Evolutionary conservation across 2,797 vertebrate species (phyloP).

Genomic region (Sandelia bainsii): DNA sequence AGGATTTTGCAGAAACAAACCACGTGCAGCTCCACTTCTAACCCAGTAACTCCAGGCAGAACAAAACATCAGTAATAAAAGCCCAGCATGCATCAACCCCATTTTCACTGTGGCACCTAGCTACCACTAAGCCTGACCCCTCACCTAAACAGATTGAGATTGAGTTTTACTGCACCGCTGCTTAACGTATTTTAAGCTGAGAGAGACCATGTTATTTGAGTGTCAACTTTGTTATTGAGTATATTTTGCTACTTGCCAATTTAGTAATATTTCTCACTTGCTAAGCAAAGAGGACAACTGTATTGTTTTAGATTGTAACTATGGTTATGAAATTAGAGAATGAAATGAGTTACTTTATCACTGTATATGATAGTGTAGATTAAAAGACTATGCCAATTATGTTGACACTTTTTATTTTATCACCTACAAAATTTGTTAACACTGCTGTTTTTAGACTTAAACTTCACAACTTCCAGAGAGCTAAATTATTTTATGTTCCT

Average conservation of each 20-base stretch:
- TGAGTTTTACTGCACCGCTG: constrained; percentile 36
- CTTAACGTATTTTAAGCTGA: constrained; percentile 47
- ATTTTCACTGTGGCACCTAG: constrained; percentile 48
- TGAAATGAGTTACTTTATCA: neutral
- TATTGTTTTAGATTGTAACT: constrained; percentile 11
- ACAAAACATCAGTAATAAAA: constrained; percentile 49
- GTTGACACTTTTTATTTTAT: neutral
- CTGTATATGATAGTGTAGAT: no score
- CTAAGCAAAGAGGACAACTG: constrained; percentile 18
- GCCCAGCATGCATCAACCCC: constrained; percentile 15
- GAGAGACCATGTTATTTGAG: constrained; percentile 12
- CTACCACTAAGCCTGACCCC: neutral
- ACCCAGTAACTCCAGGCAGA: constrained; percentile 12
- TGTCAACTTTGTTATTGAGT: constrained; percentile 26
- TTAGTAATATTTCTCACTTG: constrained; percentile 30
- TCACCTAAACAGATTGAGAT: neutral
- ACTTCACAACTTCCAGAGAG: neutral
- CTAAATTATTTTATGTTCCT: neutral
- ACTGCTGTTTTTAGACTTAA: neutral
- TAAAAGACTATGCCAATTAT: neutral
- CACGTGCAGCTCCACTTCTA: neutral
- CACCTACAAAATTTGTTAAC: no score
- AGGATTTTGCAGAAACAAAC: constrained; percentile 6
- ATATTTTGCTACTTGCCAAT: constrained; percentile 38
- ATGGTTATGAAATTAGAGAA: neutral